Evolutionary conservation across 2,888 invertebrate species (phyloP), one percentile per base, ranked within the genome.

Genomic region (Aspidapion aeneum): DNA sequence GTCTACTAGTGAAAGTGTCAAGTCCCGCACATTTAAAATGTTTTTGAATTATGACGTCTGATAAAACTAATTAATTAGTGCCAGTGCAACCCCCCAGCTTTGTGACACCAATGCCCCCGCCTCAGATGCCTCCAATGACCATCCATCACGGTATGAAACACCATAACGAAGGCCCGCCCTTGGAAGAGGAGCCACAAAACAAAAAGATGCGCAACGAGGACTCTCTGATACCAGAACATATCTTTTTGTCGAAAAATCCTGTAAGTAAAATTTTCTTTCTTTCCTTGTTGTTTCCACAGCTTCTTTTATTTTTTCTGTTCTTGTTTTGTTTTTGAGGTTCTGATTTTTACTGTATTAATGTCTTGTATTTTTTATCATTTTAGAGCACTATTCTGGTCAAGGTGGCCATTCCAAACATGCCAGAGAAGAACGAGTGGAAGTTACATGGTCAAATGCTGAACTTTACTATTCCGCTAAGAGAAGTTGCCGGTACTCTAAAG

Each of bases 401-500:
- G 74, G 91, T 99, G 64, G 85, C 87, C 63, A 86, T 96, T 21
- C 98, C 98, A 9, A 82, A 86, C 71, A 85, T 89, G 76, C 87
- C 91, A 0, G 97, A 98, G 74, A 96, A 97, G 75, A 82, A 92
- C 0, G 98, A 98, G 84, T 97, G 97, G 96, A 93, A 94, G 67
- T 84, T 98, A 66, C 93, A 92, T 78, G 98, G 98, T 0, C 96
- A 98, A 80, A 85, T 89, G 66, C 79, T 98, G 72, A 86, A 87
- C 59, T 85, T 96, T 61, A 88, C 88, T 1, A 76, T 98, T 74
- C 87, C 93, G 51, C 82, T 94, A 16, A 85, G 86, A 16, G 93
- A 96, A 69, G 82, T 87, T 0, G 90, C 96, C n/a, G 87, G 90
- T 16, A 90, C 88, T 60, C 86, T 99, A 72, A 99, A 99, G 82